Conservation (phyloP, 2,888 invertebrate species). For the Leptodirus hochenwartii region DNA sequence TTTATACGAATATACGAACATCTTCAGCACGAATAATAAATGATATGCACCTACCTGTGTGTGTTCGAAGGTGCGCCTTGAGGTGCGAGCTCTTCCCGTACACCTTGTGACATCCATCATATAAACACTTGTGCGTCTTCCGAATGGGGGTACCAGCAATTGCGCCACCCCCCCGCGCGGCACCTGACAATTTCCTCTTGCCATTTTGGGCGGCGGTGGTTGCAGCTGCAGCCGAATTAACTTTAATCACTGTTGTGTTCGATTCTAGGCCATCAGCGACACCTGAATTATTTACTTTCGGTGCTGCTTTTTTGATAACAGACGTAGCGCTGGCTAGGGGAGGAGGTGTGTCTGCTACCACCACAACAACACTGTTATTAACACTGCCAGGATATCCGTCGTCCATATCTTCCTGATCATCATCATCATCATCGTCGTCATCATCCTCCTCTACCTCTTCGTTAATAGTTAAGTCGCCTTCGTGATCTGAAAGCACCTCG, state of each 20-base stretch:
- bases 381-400: slow-evolving; percentile 18
- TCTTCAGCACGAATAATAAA: no score
- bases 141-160: no score
- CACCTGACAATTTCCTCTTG: background rate
- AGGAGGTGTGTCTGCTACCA: no score
- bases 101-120: slow-evolving; percentile 39
- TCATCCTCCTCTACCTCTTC: slow-evolving; percentile 12
- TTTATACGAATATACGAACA: no score
- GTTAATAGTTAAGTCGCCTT: slow-evolving; percentile 21
- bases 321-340: no score
- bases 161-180: background rate
- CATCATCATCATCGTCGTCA: slow-evolving; percentile 6
- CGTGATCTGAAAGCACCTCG: slow-evolving; percentile 25
- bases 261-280: slow-evolving; percentile 5
- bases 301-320: slow-evolving; percentile 14
- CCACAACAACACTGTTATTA: slow-evolving; percentile 14
- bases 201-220: background rate
- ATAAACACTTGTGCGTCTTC: slow-evolving; percentile 39
- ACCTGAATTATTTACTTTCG: slow-evolving; percentile 8
- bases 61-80: slow-evolving; percentile 43
- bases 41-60: slow-evolving; percentile 33
- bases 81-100: slow-evolving; percentile 48
- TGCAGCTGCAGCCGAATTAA: slow-evolving; percentile 3
- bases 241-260: slow-evolving; percentile 6
- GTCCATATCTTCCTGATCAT: slow-evolving; percentile 14